Conservation (phyloP, 2,113 vertebrate genomes). For the Astatoreochromis straeleni region DNA sequence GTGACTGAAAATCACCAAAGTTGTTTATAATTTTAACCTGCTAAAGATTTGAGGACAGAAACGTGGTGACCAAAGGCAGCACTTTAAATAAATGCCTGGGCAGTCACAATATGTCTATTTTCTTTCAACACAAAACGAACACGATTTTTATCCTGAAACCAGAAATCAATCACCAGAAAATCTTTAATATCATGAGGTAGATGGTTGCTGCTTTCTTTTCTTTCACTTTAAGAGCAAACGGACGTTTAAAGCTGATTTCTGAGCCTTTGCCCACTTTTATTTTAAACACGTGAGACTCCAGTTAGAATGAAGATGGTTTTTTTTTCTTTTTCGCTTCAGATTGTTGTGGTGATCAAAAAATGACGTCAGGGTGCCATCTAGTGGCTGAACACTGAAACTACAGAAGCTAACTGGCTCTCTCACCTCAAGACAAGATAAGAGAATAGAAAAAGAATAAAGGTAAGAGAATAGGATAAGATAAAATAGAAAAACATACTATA, state of each 20-base stretch:
- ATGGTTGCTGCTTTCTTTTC: background rate
- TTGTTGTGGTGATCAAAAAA: background rate
- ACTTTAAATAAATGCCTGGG: background rate
- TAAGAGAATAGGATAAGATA: background rate
- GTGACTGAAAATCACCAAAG: background rate
- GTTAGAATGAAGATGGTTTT: background rate
- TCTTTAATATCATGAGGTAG: background rate
- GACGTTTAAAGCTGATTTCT: background rate
- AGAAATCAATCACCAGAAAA: background rate
- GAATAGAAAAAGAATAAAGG: background rate
- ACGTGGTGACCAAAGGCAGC: background rate
- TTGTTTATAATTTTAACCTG: background rate
- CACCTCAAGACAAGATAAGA: background rate
- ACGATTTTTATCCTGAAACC: background rate
- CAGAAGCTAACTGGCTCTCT: background rate
- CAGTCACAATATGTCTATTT: background rate
- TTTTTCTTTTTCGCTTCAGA: background rate
- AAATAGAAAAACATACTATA: background rate
- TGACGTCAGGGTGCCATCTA: background rate
- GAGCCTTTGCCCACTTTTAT: background rate
- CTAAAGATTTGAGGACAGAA: background rate
- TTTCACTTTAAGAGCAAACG: background rate
- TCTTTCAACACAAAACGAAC: background rate
- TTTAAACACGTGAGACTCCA: background rate
- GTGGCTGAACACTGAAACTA: background rate